Percentiles rank a stretch among this genome's conserved stretches.
These are phyloP conservation scores for Tethea ocularis DNA, from an alignment of 2,888 invertebrate genomes.

Conservation along the genomic window DNA sequence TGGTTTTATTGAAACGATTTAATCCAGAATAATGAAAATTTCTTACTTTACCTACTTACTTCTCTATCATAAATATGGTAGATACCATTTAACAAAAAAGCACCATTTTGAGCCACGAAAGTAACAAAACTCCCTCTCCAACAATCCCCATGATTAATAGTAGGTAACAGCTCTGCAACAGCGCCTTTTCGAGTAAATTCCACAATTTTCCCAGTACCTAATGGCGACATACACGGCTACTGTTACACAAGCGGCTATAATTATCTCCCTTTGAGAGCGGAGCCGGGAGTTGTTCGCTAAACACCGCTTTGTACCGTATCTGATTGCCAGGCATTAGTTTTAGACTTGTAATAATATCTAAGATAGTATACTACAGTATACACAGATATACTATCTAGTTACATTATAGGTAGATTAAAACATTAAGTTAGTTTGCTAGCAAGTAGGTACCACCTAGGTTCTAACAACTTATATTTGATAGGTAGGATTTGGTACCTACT, in stretches of 20 bases:
- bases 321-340: conserved; percentile 1
- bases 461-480: too few relatives aligned
- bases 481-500: too few relatives aligned
- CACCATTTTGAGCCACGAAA: conserved; percentile 24
- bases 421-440: neutral
- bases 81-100: neutral
- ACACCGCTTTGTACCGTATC: conserved; percentile 36
- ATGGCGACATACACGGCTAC: conserved; percentile 60
- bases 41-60: neutral
- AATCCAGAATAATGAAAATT: too few relatives aligned
- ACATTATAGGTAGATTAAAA: too few relatives aligned
- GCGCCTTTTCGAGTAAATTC: conserved; percentile 39
- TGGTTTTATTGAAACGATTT: too few relatives aligned
- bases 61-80: neutral
- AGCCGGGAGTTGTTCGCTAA: conserved; percentile 50
- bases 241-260: conserved; percentile 55
- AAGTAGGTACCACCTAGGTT: too few relatives aligned
- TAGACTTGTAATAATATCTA: neutral
- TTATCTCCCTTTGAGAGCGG: conserved; percentile 61
- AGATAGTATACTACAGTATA: neutral
- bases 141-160: conserved; percentile 45
- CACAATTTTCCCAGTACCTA: conserved; percentile 40
- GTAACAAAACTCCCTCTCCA: conserved; percentile 42
- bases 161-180: conserved; percentile 18
- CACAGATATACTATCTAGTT: too few relatives aligned